Percentiles rank a stretch among this genome's conserved stretches.
Conservation (phyloP, 1,140 invertebrate genomes). For the Frieseomelitta varia region DNA sequence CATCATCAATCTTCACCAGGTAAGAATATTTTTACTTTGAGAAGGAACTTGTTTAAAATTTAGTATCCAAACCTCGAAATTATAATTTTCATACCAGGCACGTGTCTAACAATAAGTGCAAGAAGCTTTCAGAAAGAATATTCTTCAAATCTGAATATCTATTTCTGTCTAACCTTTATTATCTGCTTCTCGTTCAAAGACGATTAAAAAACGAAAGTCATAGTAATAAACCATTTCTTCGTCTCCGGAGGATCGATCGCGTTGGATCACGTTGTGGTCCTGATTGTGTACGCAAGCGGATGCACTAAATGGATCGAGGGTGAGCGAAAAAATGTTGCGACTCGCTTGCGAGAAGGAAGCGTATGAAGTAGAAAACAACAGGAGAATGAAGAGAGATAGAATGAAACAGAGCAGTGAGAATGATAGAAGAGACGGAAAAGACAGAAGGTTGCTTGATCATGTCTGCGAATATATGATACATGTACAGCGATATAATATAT, state of each 20-base stretch:
- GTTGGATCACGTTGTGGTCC: neutral
- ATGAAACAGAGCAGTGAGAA: conserved; percentile 42
- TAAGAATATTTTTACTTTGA: neutral
- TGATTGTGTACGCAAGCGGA: conserved; percentile 12
- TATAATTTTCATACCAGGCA: neutral
- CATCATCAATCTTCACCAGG: too few species aligned
- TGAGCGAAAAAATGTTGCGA: conserved; percentile 64
- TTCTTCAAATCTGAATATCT: neutral
- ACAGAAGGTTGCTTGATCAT: conserved; percentile 32
- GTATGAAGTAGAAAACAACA: conserved; percentile 47
- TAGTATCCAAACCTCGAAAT: neutral
- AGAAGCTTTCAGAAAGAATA: neutral
- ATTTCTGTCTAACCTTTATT: neutral
- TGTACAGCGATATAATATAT: conserved; percentile 14
- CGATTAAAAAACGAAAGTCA: neutral
- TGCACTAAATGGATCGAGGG: conserved; percentile 54
- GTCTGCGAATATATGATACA: conserved; percentile 45
- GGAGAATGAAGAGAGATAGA: conserved; percentile 37
- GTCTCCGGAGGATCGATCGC: neutral
- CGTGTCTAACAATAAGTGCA: too few species aligned
- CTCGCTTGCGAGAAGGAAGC: conserved; percentile 38
- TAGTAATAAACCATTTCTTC: conserved; percentile 5
- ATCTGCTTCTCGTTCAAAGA: neutral
- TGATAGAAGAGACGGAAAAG: conserved; percentile 30
- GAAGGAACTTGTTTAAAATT: too few species aligned